Evolutionary conservation across 2,797 vertebrate genomes (phyloP), one percentile per base, ranked within the genome.

Genomic region (Centropyge bicolor): DNA sequence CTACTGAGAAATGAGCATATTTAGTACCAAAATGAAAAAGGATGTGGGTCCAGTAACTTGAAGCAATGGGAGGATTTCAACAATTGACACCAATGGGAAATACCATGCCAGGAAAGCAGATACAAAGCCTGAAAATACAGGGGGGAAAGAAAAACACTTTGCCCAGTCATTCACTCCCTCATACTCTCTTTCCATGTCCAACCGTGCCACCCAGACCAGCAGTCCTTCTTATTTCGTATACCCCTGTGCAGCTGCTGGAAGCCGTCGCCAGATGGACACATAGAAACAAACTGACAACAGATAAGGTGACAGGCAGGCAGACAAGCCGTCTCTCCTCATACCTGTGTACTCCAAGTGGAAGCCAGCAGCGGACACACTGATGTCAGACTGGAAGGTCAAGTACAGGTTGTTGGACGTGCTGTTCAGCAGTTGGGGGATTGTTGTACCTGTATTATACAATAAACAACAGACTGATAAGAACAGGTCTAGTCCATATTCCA

Each of bases 331-430:
- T 87, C 89, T 91, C 86, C 88, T 89, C 92, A 92, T 99, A 99
- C 98, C 98, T 97, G 98, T 97, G 81, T 98, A 99, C 81, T 99
- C 98, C 89, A 99, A 96, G 89, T 99, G 98, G 94, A 99, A 99
- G 79, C 98, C 98, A 69, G 96, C 95, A 62, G 98, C 97, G 6
- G 98, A 98, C 31, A 99, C 97, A 65, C 98, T 99, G 92, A 99
- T 99, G 94, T 99, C 98, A 73, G 98, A 98, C 91, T 99, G 98
- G 94, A 99, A 99, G 93, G 98, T 98, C 87, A 99, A 93, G 93
- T 96, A 98, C 55, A 99, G 92, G 85, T 98, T 98, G 94, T 99
- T 99, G 89, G 98, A 99, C 1, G 98, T 99, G 89, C 97, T 99
- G 92, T 99, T 99, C 78, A 99, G 95, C 91, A 99, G 96, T 46